Evolutionary conservation across 2,888 invertebrate genomes (phyloP).

Genomic region (Dasysyrphus tricinctus): DNA sequence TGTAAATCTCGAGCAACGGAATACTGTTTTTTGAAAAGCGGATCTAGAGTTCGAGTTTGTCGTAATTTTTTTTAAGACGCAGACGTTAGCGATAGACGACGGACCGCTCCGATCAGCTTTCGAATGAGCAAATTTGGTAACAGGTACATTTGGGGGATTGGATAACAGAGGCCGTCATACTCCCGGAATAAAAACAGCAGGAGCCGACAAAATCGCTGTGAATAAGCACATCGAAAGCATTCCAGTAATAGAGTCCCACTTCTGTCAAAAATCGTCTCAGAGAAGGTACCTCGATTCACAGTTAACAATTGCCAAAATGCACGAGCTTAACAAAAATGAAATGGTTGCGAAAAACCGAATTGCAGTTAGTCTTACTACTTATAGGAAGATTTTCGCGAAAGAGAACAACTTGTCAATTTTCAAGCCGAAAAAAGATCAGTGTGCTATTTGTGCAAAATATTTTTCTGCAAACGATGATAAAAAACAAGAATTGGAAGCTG

Average conservation of each 20-base stretch:
- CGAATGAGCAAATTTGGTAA: background rate
- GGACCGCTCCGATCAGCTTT: background rate
- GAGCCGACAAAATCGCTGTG: background rate
- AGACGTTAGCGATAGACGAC: background rate
- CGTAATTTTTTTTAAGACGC: background rate
- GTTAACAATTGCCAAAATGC: background rate
- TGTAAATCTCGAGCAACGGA: no score
- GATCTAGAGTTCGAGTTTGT: background rate
- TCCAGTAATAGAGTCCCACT: background rate
- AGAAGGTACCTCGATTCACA: conserved; percentile 5
- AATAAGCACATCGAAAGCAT: background rate
- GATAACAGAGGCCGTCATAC: background rate
- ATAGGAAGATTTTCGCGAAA: background rate
- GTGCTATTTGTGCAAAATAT: background rate
- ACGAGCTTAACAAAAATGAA: background rate
- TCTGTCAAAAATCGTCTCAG: background rate
- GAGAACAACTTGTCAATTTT: background rate
- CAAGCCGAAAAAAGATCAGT: background rate
- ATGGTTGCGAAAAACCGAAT: background rate
- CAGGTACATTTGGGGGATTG: background rate
- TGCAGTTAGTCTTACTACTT: background rate
- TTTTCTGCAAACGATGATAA: background rate
- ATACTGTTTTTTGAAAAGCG: no score
- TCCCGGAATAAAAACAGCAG: background rate
- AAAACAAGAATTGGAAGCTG: background rate